phyloP scores from a whole-genome alignment of 1,140 invertebrate species.

The Akabosia matsudoensis region DNA sequence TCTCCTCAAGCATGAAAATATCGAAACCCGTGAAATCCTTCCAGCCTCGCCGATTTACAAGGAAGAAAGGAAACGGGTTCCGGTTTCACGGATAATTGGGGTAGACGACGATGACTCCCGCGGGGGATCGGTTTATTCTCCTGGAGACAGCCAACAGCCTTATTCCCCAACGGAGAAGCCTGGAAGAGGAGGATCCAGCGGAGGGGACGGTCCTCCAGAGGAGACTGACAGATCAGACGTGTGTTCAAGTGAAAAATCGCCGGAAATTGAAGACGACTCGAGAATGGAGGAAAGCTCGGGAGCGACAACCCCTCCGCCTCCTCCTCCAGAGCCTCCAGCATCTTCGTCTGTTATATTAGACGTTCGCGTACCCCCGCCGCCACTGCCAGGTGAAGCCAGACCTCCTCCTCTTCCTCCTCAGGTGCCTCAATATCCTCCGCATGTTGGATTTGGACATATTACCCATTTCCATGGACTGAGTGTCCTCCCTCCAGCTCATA shows the following conservation, averaged over 20 bases:
- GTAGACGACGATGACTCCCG: no score
- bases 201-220: no score
- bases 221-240: background rate
- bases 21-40: background rate
- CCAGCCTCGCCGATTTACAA: background rate
- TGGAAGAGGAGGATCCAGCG: no score
- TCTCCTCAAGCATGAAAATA: background rate
- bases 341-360: background rate
- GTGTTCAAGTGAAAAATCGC: background rate
- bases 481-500: background rate
- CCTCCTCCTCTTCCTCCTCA: background rate
- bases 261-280: background rate
- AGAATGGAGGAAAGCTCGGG: background rate
- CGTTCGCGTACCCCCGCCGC: background rate
- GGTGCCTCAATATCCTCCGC: background rate
- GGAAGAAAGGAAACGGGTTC: background rate
- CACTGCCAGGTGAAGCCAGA: no score
- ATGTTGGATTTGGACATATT: no score
- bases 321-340: background rate
- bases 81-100: no score
- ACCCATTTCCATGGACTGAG: no score
- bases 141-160: background rate
- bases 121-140: no score
- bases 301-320: background rate
- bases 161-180: no score